phyloP scores from a whole-genome alignment of 2,113 vertebrate species.

The Melospiza melodia region DNA sequence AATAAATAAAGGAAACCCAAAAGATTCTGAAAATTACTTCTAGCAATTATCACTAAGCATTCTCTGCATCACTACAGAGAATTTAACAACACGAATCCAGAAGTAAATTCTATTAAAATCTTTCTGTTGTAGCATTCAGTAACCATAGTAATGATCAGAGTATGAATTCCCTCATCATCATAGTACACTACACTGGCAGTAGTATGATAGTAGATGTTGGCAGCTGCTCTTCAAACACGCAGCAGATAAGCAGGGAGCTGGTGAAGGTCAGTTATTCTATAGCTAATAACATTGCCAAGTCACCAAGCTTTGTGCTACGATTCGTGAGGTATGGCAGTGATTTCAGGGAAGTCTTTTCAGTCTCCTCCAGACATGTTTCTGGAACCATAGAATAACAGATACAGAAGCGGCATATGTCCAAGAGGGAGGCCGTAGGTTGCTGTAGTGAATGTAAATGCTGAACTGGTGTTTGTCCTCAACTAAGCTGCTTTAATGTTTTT shows the following conservation, averaged over 20 bases:
- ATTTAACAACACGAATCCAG: background rate
- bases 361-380: background rate
- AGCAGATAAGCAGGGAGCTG: background rate
- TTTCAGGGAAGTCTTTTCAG: background rate
- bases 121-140: slow-evolving; percentile 4
- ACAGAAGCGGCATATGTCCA: background rate
- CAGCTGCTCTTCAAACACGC: background rate
- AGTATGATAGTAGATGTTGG: background rate
- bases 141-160: slow-evolving; percentile 22
- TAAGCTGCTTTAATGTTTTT: background rate
- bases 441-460: slow-evolving; percentile 43
- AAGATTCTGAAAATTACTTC: background rate
- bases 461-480: background rate
- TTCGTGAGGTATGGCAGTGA: background rate
- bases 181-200: background rate
- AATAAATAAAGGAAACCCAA: background rate
- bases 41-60: background rate
- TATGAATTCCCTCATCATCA: background rate
- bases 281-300: background rate
- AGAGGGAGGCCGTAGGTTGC: background rate
- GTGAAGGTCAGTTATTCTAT: background rate
- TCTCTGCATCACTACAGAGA: background rate
- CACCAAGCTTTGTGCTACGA: background rate
- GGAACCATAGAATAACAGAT: background rate
- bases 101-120: background rate